Base-by-base conservation (phyloP, 2,113 vertebrate species). In the Antechinus stuartii region DNA sequence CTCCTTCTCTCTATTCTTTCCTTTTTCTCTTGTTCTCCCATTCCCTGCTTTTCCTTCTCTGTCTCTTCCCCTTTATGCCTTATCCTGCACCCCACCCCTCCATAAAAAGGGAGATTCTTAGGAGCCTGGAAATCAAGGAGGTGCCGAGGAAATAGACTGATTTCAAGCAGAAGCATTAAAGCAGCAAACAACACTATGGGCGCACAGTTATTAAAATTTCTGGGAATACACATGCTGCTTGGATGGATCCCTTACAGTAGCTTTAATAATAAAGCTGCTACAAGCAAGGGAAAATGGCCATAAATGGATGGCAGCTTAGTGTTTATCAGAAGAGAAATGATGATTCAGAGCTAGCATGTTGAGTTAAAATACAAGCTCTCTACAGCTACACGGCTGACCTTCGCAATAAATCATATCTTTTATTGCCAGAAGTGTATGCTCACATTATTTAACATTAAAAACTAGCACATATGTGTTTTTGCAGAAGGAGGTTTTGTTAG, bases 351-450 rank as follows among this genome's bases (percentile, higher is more conserved):
- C 93, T 96, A 97, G 97, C 91, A 96, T 92, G 93, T 89, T 96
- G 94, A 98, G 97, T 97, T 98, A 98, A 98, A 98, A 98, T 97
- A 98, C 97, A 98, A 97, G 97, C 97, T 98, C 97, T 98, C 94
- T 97, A 96, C 84, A 96, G 94, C 96, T 98, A 98, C 93, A 91
- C 16, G 76, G 95, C 96, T 98, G 98, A 98, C 98, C 98, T 98
- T 98, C 97, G 95, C 97, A 98, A 97, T 98, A 98, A 99, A 98
- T 98, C 96, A 97, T 95, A 89, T 93, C 97, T 97, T 98, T 98
- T 98, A 98, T 97, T 98, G 94, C 98, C 96, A 97, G 94, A 97
- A 97, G 97, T 97, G 93, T 93, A 97, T 94, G 93, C 89, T 98
- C 55, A 84, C 95, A 97, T 97, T 92, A 97, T 97, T 98, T 98